Evolutionary conservation across 2,113 vertebrate genomes (phyloP).

Genomic region (Lathamus discolor): DNA sequence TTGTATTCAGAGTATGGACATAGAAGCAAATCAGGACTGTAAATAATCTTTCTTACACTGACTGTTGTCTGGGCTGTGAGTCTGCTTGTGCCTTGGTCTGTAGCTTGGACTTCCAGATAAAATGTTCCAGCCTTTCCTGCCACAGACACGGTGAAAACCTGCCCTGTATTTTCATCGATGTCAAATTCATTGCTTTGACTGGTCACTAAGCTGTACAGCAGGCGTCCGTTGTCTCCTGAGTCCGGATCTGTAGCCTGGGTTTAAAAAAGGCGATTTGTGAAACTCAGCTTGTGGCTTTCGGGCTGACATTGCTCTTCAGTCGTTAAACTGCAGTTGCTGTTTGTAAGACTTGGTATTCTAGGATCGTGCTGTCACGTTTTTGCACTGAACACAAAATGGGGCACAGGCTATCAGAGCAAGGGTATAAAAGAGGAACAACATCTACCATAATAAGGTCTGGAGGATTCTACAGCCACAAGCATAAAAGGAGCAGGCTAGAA

Average conservation of each 20-base stretch:
- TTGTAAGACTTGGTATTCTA: not conserved
- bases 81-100: slow-evolving; percentile 55
- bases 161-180: slow-evolving; percentile 72
- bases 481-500: not conserved
- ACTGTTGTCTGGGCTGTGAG: slow-evolving; percentile 57
- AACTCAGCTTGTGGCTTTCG: not conserved
- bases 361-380: not conserved
- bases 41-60: slow-evolving; percentile 50
- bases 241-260: slow-evolving; percentile 78
- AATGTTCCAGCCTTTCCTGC: slow-evolving; percentile 3
- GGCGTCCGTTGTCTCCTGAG: slow-evolving; percentile 25
- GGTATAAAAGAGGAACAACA: not conserved
- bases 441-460: not conserved
- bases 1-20: not conserved
- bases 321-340: not conserved
- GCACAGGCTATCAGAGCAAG: not conserved
- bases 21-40: not conserved
- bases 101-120: slow-evolving; percentile 56
- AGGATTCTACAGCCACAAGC: not conserved
- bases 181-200: slow-evolving; percentile 30
- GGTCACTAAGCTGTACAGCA: slow-evolving; percentile 72
- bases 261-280: not conserved
- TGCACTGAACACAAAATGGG: not conserved
- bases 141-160: slow-evolving; percentile 73
- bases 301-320: not conserved